These are phyloP conservation scores for Stegostoma tigrinum DNA, from an alignment of 2,113 vertebrate species.

Conservation along the genomic window DNA sequence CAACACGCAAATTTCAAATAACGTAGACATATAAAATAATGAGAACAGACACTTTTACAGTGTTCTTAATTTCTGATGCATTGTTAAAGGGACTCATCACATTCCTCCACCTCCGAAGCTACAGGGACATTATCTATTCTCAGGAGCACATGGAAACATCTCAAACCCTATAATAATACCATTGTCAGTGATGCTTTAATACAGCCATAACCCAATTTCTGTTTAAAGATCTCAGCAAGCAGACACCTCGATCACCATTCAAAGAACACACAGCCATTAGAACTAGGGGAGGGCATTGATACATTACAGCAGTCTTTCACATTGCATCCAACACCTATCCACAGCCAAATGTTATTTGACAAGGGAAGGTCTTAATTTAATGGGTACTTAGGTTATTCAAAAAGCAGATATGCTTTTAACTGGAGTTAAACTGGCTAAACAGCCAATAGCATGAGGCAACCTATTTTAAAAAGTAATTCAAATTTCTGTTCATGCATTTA, in stretches of 20 bases:
- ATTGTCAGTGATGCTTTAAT: not conserved
- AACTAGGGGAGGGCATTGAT: not conserved
- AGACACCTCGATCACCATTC: not conserved
- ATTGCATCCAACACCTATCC: not conserved
- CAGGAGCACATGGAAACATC: not conserved
- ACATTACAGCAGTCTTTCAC: constrained; percentile 7
- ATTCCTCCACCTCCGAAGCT: not conserved
- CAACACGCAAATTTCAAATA: not conserved
- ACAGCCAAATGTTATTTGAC: not conserved
- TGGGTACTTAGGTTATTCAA: not conserved
- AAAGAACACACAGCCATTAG: not conserved
- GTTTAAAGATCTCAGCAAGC: not conserved
- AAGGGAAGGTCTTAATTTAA: not conserved
- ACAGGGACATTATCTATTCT: not conserved
- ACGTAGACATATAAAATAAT: not conserved
- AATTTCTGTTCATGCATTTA: constrained; percentile 21
- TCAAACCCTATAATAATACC: not conserved
- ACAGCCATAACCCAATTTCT: not conserved
- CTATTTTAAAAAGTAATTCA: not conserved
- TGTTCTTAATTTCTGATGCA: not conserved
- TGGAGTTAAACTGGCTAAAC: not conserved
- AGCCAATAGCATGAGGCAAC: not conserved
- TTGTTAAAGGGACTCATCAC: not conserved
- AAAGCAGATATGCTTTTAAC: not conserved
- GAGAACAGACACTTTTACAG: not conserved